phyloP scores from a whole-genome alignment of 92 coral and sea anemone species.

The Palythoa grandiflora region DNA sequence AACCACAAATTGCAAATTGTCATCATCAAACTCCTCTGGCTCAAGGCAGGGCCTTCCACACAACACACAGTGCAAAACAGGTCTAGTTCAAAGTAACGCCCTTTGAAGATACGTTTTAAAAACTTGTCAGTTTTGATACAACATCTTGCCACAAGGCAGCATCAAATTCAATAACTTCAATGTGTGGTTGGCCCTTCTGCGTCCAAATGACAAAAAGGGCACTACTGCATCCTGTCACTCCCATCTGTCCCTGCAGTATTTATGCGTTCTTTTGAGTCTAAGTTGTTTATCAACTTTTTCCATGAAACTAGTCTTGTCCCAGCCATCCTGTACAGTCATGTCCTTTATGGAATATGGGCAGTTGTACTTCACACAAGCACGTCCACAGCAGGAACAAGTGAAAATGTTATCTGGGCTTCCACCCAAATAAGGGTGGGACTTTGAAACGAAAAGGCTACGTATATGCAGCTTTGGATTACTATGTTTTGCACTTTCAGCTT shows the following conservation, averaged over 20 bases:
- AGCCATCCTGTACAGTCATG: conserved; percentile 23
- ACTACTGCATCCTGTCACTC: conserved; percentile 39
- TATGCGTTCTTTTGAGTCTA: conserved; percentile 52
- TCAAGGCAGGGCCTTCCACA: conserved; percentile 58
- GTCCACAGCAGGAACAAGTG: conserved; percentile 50
- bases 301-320: conserved; percentile 43
- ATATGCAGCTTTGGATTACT: conserved; percentile 20
- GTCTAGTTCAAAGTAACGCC: conserved; percentile 40
- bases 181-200: conserved; percentile 37
- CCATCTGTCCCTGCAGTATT: conserved; percentile 66
- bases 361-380: conserved; percentile 49
- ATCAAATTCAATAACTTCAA: conserved; percentile 51
- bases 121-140: background rate
- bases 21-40: conserved; percentile 66
- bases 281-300: conserved; percentile 43
- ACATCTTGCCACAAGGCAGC: conserved; percentile 4
- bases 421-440: conserved; percentile 20
- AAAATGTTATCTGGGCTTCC: conserved; percentile 38
- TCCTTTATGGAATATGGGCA: conserved; percentile 57
- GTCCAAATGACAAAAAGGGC: conserved; percentile 61
- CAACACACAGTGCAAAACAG: conserved; percentile 36
- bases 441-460: conserved; percentile 9
- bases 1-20: conserved; percentile 46
- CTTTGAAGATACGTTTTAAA: conserved; percentile 45
- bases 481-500: conserved; percentile 3